Percentiles rank a stretch among this genome's conserved stretches.
Evolutionary conservation across 1,140 invertebrate genomes (phyloP).

Genomic region (Yoshiicerus persimilis): DNA sequence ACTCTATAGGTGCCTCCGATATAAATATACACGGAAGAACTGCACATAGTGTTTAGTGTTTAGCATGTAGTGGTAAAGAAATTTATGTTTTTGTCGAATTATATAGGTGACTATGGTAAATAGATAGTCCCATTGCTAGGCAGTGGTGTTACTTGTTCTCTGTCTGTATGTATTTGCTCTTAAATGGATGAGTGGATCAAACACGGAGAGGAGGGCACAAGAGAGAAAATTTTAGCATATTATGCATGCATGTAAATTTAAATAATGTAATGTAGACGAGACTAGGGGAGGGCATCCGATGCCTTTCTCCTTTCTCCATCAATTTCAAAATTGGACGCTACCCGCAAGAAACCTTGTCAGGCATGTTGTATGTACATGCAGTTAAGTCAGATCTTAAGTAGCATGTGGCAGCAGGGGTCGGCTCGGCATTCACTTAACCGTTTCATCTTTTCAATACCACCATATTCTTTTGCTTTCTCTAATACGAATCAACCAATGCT

Average conservation of each 20-base stretch:
- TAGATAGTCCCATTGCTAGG: not conserved
- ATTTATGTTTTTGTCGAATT: not conserved
- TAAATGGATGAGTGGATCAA: conserved; percentile 9
- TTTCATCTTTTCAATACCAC: not conserved
- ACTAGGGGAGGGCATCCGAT: not conserved
- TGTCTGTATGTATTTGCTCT: not conserved
- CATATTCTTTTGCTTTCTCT: not conserved
- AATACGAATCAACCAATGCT: not conserved
- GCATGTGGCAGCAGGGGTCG: not conserved
- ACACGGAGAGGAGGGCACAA: not conserved
- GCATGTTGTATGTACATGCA: not conserved
- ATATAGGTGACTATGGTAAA: not conserved
- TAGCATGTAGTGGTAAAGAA: not conserved
- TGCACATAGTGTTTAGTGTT: not conserved
- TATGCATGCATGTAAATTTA: conserved; percentile 8
- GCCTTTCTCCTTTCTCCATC: not conserved
- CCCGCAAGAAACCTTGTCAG: not conserved
- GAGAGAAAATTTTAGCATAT: conserved; percentile 10
- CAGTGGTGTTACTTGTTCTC: not conserved
- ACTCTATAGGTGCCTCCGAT: not conserved
- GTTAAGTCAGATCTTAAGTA: not conserved
- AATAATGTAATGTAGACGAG: conserved; percentile 22
- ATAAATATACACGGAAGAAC: not conserved
- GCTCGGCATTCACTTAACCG: not conserved
- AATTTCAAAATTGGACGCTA: not conserved